A percentile compares a stretch with the other conserved stretches of the same genome.
These are phyloP conservation scores for Calephelis perditalis DNA, from an alignment of 2,888 invertebrate genomes.

Conservation along the genomic window DNA sequence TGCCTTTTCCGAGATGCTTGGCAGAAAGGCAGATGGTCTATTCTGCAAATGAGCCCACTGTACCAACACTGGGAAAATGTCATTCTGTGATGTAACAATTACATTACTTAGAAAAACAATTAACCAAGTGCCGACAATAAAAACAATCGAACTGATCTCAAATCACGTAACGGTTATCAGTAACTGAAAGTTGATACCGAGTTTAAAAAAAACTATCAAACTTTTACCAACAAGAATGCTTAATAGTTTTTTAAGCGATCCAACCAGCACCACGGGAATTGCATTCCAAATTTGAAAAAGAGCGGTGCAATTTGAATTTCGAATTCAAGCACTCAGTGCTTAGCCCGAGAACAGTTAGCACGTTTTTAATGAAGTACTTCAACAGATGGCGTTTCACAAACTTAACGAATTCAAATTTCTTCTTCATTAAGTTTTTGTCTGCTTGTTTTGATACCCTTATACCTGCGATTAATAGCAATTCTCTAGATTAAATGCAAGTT, in stretches of 20 bases:
- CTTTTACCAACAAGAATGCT: not conserved
- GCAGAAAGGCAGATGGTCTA: too few relatives aligned
- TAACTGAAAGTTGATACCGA: too few relatives aligned
- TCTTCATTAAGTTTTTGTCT: constrained; percentile 32
- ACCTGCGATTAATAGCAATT: not conserved
- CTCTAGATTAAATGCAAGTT: too few relatives aligned
- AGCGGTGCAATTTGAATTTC: constrained; percentile 54
- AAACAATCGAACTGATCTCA: too few relatives aligned
- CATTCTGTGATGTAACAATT: too few relatives aligned
- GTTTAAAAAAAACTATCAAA: not conserved
- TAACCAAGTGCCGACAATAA: too few relatives aligned
- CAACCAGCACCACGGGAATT: constrained; percentile 2
- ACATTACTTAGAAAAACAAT: too few relatives aligned
- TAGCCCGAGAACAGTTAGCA: constrained; percentile 46
- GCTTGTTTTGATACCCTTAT: constrained; percentile 8
- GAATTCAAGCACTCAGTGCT: constrained; percentile 48
- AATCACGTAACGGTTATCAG: too few relatives aligned
- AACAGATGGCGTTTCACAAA: constrained; percentile 48
- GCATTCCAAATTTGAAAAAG: constrained; percentile 50
- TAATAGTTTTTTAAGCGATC: constrained; percentile 10
- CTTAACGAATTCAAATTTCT: constrained; percentile 59
- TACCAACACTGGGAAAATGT: too few relatives aligned
- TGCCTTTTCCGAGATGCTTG: too few relatives aligned
- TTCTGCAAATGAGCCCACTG: too few relatives aligned
- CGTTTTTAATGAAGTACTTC: constrained; percentile 63